Evolutionary conservation across 2,888 invertebrate species (phyloP).

Genomic region (Aphrophora alni): DNA sequence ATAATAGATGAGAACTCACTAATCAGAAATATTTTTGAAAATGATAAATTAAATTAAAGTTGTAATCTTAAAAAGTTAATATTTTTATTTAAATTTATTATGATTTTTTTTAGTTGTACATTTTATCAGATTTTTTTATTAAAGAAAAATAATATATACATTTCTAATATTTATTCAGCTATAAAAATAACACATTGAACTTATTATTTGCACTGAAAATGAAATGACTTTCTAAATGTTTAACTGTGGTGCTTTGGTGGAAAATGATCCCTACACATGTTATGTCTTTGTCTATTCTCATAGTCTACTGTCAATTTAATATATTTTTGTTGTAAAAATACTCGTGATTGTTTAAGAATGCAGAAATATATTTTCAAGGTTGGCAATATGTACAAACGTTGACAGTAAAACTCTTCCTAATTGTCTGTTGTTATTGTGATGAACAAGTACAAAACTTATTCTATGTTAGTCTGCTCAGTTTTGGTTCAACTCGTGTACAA

Average conservation of each 20-base stretch:
- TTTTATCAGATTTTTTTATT: background rate
- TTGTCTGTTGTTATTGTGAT: constrained; percentile 22
- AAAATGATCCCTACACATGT: background rate
- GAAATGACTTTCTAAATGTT: background rate
- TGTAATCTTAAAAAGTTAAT: background rate
- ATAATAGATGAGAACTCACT: background rate
- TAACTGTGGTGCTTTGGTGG: background rate
- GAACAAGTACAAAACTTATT: constrained; percentile 33
- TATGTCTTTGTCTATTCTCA: background rate
- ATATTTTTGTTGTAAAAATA: constrained; percentile 5
- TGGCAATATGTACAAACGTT: background rate
- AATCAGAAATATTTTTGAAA: background rate
- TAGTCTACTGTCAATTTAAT: background rate
- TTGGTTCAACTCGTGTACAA: background rate
- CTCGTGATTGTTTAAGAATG: background rate
- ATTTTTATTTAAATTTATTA: background rate
- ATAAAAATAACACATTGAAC: background rate
- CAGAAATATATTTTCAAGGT: background rate
- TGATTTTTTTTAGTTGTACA: background rate
- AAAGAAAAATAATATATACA: background rate
- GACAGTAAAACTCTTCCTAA: background rate
- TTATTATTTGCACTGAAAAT: background rate
- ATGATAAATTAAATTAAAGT: background rate
- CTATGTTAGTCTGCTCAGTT: constrained; percentile 32
- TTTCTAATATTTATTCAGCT: background rate